Evolutionary conservation across 1,140 invertebrate genomes (phyloP).

Genomic region (Drosophila pachea): DNA sequence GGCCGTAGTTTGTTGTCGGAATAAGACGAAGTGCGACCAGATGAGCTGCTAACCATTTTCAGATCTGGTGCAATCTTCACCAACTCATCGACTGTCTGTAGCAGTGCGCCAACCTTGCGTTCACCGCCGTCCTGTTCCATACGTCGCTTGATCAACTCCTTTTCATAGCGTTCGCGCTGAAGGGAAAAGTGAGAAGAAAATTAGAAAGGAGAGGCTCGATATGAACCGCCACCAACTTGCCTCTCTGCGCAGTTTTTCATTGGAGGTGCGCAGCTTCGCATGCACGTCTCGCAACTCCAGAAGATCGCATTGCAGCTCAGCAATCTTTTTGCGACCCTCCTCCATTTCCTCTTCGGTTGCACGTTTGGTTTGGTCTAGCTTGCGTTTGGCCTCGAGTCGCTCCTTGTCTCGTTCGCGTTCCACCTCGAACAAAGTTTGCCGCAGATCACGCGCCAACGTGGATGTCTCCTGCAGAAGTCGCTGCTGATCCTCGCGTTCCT

Average conservation of each 20-base stretch:
- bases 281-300: conserved; percentile 93
- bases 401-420: conserved; percentile 94
- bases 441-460: conserved; percentile 91
- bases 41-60: conserved; percentile 61
- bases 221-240: conserved; percentile 22
- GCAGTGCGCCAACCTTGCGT: conserved; percentile 79
- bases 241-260: conserved; percentile 92
- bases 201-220: background rate
- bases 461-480: conserved; percentile 93
- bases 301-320: conserved; percentile 91
- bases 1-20: conserved; percentile 60
- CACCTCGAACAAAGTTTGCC: conserved; percentile 92
- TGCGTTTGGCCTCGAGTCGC: conserved; percentile 89
- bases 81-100: conserved; percentile 88
- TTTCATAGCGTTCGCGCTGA: conserved; percentile 88
- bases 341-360: conserved; percentile 92
- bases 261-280: conserved; percentile 93
- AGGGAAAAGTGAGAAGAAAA: background rate
- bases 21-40: conserved; percentile 39
- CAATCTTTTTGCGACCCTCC: conserved; percentile 90
- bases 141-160: conserved; percentile 86
- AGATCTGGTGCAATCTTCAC: conserved; percentile 86
- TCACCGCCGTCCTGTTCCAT: conserved; percentile 80
- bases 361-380: conserved; percentile 90
- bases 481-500: conserved; percentile 95